Evolutionary conservation across 2,888 invertebrate genomes (phyloP).

Genomic region (Conchocele bisecta): DNA sequence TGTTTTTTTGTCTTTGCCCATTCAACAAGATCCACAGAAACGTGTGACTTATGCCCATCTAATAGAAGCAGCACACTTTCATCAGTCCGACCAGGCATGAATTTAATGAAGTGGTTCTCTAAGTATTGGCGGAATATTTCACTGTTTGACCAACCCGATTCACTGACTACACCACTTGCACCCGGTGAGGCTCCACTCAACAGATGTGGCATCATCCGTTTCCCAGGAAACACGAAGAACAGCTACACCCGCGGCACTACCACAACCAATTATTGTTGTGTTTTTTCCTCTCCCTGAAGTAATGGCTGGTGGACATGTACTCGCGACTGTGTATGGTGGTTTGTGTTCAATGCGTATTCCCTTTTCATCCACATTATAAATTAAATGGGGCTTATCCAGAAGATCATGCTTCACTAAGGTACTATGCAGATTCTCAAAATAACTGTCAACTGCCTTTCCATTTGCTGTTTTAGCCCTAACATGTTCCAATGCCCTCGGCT

Average conservation of each 20-base stretch:
- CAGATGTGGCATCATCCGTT: slow-evolving; percentile 1
- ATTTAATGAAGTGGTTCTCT: neutral
- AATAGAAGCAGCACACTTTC: neutral
- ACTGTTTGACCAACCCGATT: slow-evolving; percentile 19
- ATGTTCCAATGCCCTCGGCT: slow-evolving; percentile 29
- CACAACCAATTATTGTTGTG: slow-evolving; percentile 16
- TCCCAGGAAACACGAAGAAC: slow-evolving; percentile 25
- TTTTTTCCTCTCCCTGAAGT: slow-evolving; percentile 14
- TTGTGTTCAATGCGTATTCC: slow-evolving; percentile 2
- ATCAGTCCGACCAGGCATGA: neutral
- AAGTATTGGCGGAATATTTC: slow-evolving; percentile 1
- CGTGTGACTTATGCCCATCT: slow-evolving; percentile 10
- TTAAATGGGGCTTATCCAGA: slow-evolving; percentile 4
- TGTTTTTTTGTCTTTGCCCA: slow-evolving; percentile 23
- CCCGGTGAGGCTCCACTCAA: neutral
- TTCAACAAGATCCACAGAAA: slow-evolving; percentile 23
- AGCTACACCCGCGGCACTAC: slow-evolving; percentile 20
- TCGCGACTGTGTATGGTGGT: neutral
- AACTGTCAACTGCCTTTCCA: slow-evolving; percentile 1
- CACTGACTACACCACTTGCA: slow-evolving; percentile 1
- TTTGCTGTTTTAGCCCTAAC: slow-evolving; percentile 23
- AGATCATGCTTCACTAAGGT: neutral
- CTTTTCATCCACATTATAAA: slow-evolving; percentile 16
- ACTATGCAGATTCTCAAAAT: slow-evolving; percentile 17
- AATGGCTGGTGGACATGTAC: slow-evolving; percentile 3